A percentile compares a stretch with the other conserved stretches of the same genome.
Conservation (phyloP, 2,888 invertebrate genomes). For the Aphodius sticticus region DNA sequence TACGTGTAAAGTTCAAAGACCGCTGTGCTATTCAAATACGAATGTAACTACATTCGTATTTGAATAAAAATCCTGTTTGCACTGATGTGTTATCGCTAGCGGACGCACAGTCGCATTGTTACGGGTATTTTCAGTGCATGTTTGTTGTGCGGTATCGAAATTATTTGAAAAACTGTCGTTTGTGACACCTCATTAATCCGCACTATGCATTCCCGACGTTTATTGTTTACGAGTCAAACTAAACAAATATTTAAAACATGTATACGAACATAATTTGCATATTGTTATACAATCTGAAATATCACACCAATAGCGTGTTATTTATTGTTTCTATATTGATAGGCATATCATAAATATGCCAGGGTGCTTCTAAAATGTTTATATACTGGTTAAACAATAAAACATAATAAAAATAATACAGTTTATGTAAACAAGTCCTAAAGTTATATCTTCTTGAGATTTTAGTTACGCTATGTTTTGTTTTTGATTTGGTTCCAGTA, state of each 20-base stretch:
- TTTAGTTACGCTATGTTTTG: too few relatives aligned
- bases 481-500: too few relatives aligned
- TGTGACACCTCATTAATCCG: background rate
- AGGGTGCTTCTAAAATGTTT: too few relatives aligned
- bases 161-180: background rate
- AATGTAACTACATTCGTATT: too few relatives aligned
- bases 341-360: too few relatives aligned
- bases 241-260: background rate
- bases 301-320: too few relatives aligned
- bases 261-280: background rate
- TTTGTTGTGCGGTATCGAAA: background rate
- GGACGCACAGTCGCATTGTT: background rate
- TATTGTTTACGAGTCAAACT: background rate
- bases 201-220: background rate
- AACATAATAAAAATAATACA: too few relatives aligned
- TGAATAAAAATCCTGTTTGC: background rate
- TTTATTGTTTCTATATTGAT: too few relatives aligned
- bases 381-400: too few relatives aligned
- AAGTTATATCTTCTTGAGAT: too few relatives aligned
- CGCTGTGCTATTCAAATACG: background rate
- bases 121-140: background rate
- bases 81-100: background rate
- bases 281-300: too few relatives aligned
- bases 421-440: too few relatives aligned
- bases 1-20: background rate